A percentile compares a stretch with the other conserved stretches of the same genome.
phyloP scores from a whole-genome alignment of 2,888 invertebrate species.

The Cetonia aurata region DNA sequence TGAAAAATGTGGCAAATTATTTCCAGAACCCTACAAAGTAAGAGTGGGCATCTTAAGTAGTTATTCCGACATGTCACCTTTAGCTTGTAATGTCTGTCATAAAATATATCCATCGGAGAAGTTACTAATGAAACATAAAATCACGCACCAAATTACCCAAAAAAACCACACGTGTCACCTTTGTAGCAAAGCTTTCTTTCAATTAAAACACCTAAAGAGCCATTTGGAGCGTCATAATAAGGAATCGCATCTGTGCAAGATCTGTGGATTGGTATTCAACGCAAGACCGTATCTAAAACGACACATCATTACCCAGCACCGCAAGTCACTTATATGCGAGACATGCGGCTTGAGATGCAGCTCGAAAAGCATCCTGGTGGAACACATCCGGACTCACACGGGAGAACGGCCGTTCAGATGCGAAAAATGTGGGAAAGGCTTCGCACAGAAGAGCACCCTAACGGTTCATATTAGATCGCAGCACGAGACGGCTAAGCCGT shows the following conservation, averaged over 20 bases:
- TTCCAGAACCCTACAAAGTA: background rate
- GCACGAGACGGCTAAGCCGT: constrained; percentile 14
- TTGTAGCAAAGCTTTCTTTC: background rate
- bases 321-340: constrained; percentile 1
- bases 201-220: background rate
- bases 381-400: constrained; percentile 34
- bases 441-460: constrained; percentile 25
- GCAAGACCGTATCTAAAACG: background rate
- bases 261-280: constrained; percentile 3
- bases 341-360: constrained; percentile 16
- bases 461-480: constrained; percentile 4
- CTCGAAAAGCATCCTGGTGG: constrained; percentile 15
- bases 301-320: background rate
- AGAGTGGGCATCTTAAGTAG: background rate
- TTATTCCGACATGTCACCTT: background rate
- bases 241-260: background rate
- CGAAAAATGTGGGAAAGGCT: constrained; percentile 25
- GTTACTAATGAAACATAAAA: background rate
- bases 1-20: background rate
- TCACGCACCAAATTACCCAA: background rate
- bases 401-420: constrained; percentile 41
- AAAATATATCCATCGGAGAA: constrained; percentile 1
- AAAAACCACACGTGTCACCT: background rate
- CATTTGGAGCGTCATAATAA: constrained; percentile 6
- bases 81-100: background rate